Evolutionary conservation across 2,888 invertebrate species (phyloP).

Genomic region (Stenodema calcarata): DNA sequence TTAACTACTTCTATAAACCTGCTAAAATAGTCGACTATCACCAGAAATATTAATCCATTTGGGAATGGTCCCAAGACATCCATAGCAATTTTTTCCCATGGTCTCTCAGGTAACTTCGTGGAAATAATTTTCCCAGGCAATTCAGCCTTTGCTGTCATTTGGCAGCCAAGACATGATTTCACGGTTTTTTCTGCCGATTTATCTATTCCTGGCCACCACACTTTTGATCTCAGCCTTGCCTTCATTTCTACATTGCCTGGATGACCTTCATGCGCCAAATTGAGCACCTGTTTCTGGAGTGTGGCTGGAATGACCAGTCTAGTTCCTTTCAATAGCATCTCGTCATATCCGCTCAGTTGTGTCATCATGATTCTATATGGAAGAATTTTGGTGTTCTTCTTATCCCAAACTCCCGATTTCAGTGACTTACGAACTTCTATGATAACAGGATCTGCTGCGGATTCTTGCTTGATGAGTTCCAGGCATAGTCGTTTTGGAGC

Average conservation of each 20-base stretch:
- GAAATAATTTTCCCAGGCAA: constrained; percentile 55
- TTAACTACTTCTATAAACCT: not conserved
- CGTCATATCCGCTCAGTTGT: not conserved
- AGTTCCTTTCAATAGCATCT: not conserved
- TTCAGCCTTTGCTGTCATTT: constrained; percentile 26
- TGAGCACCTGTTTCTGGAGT: not conserved
- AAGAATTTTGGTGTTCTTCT: not conserved
- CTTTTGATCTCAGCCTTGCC: not conserved
- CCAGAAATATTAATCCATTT: not conserved
- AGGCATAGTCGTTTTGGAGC: no score
- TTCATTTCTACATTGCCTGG: constrained; percentile 60
- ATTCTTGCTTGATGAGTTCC: no score
- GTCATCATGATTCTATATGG: not conserved
- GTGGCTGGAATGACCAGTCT: not conserved
- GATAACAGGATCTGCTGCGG: no score
- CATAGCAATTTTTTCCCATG: constrained; percentile 34
- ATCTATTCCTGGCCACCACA: constrained; percentile 39
- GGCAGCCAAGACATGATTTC: constrained; percentile 44
- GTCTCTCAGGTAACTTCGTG: constrained; percentile 5
- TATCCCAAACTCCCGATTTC: not conserved
- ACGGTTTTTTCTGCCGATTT: constrained; percentile 28
- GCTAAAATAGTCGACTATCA: constrained; percentile 3
- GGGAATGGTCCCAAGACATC: constrained; percentile 16
- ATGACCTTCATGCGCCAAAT: constrained; percentile 59
- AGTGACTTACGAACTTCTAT: no score